A percentile compares a stretch with the other conserved stretches of the same genome.
Conservation (phyloP, 2,113 vertebrate genomes). For the Ptyas mucosa region DNA sequence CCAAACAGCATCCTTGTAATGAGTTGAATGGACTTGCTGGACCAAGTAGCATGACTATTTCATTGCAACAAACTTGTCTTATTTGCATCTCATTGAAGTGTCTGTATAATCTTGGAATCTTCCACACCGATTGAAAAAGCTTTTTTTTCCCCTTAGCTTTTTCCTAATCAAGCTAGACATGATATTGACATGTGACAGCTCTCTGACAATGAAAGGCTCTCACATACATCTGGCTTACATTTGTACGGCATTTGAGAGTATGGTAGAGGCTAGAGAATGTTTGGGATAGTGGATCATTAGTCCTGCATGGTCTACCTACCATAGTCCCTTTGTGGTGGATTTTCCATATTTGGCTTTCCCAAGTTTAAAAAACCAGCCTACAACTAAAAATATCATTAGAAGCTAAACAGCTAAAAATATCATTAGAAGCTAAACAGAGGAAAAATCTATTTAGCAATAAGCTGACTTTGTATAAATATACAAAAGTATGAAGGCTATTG, state of each 20-base stretch:
- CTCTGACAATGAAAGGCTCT: not conserved
- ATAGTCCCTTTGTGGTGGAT: not conserved
- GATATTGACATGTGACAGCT: not conserved
- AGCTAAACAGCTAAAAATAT: no score
- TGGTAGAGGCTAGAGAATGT: not conserved
- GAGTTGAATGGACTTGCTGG: not conserved
- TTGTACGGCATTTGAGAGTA: not conserved
- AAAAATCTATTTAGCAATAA: no score
- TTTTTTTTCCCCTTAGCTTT: not conserved
- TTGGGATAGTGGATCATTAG: not conserved
- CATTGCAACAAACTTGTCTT: not conserved
- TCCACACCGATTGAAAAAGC: not conserved
- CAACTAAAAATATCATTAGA: not conserved
- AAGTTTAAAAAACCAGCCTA: not conserved
- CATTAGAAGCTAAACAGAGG: no score
- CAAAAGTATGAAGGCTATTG: no score
- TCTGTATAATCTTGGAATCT: not conserved
- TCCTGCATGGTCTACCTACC: not conserved
- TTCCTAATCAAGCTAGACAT: not conserved
- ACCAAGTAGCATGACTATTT: not conserved
- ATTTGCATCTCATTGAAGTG: not conserved
- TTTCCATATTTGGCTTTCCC: not conserved
- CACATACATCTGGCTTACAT: not conserved
- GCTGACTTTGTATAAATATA: no score
- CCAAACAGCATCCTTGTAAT: not conserved